Evolutionary conservation across 1,140 invertebrate genomes (phyloP), one percentile per base, ranked within the genome.

Genomic region (Holotrichia oblita): DNA sequence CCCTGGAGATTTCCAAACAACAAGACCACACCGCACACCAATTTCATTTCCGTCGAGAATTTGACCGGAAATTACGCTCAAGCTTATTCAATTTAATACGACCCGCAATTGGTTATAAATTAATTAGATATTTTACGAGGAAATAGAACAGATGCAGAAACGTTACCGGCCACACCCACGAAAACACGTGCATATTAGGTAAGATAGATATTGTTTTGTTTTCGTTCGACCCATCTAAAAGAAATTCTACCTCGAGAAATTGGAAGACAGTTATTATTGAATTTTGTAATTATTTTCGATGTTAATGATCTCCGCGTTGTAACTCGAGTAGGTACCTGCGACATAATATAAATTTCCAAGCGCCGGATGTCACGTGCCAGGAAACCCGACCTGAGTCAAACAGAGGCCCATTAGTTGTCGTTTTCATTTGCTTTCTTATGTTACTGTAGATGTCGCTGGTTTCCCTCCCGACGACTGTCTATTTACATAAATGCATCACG

Each of bases 331-430:
- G 79, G 22, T 69, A 69, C 61, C 61, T 69, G 61, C 27, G 22
- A 69, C 61, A 69, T 69, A 69, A 69, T 69, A 69, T 69, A 75
- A 74, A 82, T 81, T 82, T 76, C 78, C 76, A 69, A 69, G 61
- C 69, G 73, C 78, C 78, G 80, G 80, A 81, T 79, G 81, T 81
- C 81, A 81, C 81, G 81, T 80, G 81, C 80, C 81, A 17, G 81
- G 81, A 82, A 82, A 82, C 81, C 81, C 80, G 81, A 82, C 80
- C 81, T 79, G 79, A 81, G 80, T 82, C 80, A 82, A 82, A 82
- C 80, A 82, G 76, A 76, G 78, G 79, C 79, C 81, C 81, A 82
- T 82, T 82, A 82, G 73, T 74, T 74, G 73, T 74, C 73, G 41
- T 74, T 74, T 74, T 34, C 73, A 74, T 74, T 74, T 74, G 73